Base-by-base conservation (phyloP, 2,888 invertebrate genomes). In the Phyllotreta cruciferae region DNA sequence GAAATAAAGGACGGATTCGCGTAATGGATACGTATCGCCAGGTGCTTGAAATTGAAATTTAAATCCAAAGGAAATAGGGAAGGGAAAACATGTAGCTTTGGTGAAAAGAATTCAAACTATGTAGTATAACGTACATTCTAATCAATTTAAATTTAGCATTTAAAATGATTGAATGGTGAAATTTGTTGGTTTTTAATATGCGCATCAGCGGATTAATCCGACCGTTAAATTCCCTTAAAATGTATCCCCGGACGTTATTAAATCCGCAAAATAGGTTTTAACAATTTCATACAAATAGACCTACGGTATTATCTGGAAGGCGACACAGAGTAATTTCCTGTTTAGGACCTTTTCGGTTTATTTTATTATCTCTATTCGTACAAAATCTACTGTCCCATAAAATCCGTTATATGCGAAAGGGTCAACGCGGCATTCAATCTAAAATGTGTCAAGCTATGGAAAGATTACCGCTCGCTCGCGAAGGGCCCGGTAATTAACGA, bases 371-470 rank as follows among this genome's bases (percentile, higher is more conserved):
- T 50, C 41, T 39, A 57, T 49, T 49, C 57, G 39, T 34, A 14
- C 11, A 49, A 57, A 57, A 57, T 39, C 47, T 49, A 49, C 10
- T 47, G 56, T 45, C 47, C 56, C 45, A 56, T 56, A 47, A 56
- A 56, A 56, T 56, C 37, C 24, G 14, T 38, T 57, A 13, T 57
- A 13, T 39, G 34, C 49, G 36, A 49, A 58, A 58, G 37, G 58
- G 58, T 58, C 58, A 58, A 36, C 41, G 36, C 42, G 58, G 50
- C 58, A 58, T 58, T 58, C 50, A 47, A 57, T 47, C 50, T 58
- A 50, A 57, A 49, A 3, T 39, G 38, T 49, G 58, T 41, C 37
- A 37, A 11, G 11, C 6, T 5, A 7, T 50, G 36, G 11, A 35
- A 52, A 24, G 36, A 52, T 52, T 37, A 37, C 52, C 14, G 2